These are phyloP conservation scores for Alaudala cheleensis DNA, from an alignment of 2,113 vertebrate genomes.

Conservation along the genomic window DNA sequence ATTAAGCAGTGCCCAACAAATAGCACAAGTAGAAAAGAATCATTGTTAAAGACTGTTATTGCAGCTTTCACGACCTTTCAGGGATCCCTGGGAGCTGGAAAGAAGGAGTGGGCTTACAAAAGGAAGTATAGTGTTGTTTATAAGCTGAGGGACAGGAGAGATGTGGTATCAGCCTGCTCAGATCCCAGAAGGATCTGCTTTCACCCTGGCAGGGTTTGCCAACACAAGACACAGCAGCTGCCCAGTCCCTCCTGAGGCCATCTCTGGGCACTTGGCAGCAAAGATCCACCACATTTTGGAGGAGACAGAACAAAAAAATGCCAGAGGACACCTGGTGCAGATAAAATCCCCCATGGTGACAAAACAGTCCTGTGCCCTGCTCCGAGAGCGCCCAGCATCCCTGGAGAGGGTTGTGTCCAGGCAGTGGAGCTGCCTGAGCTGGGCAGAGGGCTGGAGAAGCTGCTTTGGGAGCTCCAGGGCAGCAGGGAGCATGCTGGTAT, in stretches of 20 bases:
- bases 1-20: not conserved
- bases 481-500: not conserved
- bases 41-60: not conserved
- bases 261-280: not conserved
- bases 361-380: not conserved
- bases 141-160: not conserved
- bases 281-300: not conserved
- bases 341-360: not conserved
- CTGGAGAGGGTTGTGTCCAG: not conserved
- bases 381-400: not conserved
- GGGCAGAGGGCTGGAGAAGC: not conserved
- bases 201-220: not conserved
- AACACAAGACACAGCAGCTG: not conserved
- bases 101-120: not conserved
- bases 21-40: not conserved
- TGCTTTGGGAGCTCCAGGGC: not conserved
- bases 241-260: not conserved
- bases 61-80: not conserved
- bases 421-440: not conserved
- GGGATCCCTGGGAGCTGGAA: not conserved
- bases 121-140: not conserved
- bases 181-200: not conserved
- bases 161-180: not conserved
- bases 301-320: not conserved
- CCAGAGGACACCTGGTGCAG: not conserved